A percentile compares a stretch with the other conserved stretches of the same genome.
Evolutionary conservation across 2,113 vertebrate species (phyloP).

Genomic region (Nymphicus hollandicus): DNA sequence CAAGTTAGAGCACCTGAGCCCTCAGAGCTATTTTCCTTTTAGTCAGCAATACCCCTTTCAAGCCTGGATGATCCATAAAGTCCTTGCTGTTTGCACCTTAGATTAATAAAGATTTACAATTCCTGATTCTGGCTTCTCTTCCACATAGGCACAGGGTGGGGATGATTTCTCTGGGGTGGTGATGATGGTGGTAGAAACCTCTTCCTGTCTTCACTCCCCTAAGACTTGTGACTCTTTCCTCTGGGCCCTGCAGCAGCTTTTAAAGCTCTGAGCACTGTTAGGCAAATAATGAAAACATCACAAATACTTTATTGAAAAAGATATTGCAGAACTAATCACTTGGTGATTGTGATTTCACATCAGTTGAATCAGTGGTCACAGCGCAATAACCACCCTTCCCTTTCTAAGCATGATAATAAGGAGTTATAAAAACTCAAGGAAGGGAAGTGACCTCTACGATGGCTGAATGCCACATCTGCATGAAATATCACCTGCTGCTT

Average conservation of each 20-base stretch:
- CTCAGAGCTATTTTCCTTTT: not conserved
- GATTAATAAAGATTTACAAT: not conserved
- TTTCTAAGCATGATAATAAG: not conserved
- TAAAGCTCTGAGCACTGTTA: not conserved
- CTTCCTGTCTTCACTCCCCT: not conserved
- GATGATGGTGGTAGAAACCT: not conserved
- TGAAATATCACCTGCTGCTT: slow-evolving; percentile 28
- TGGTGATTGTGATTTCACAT: not conserved
- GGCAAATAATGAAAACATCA: slow-evolving; percentile 1
- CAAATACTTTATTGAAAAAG: not conserved
- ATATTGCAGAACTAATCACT: not conserved
- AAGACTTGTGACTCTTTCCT: not conserved
- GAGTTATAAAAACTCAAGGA: not conserved
- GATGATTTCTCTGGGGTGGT: not conserved
- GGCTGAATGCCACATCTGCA: not conserved
- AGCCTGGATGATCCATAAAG: not conserved
- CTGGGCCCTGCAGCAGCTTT: not conserved
- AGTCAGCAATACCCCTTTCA: not conserved
- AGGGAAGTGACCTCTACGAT: not conserved
- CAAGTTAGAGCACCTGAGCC: not conserved
- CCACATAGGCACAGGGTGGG: fast-evolving
- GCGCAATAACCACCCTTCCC: not conserved
- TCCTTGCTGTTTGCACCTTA: not conserved
- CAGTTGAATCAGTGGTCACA: not conserved
- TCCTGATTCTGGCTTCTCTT: not conserved